These are phyloP conservation scores for Corythornis vintsioides DNA, from an alignment of 2,113 vertebrate species.

Conservation along the genomic window DNA sequence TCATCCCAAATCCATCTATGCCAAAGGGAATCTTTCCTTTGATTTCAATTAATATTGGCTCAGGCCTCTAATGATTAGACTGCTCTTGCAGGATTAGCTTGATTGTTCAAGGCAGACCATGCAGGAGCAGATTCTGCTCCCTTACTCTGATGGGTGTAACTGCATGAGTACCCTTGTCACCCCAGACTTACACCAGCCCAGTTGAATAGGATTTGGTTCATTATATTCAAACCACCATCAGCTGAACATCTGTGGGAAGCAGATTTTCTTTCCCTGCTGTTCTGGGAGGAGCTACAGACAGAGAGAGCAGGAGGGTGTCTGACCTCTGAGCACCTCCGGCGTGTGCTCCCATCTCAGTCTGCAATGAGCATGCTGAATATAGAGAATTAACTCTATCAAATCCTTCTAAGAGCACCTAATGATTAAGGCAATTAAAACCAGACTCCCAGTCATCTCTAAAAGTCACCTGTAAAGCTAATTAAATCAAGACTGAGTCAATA, in stretches of 20 bases:
- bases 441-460: background rate
- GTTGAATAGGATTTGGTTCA: background rate
- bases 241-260: slow-evolving; percentile 17
- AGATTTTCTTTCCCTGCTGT: slow-evolving; percentile 37
- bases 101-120: background rate
- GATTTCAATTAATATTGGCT: background rate
- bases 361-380: background rate
- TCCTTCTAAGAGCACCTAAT: slow-evolving; percentile 28
- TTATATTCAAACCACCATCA: background rate
- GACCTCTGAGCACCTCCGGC: background rate
- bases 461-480: slow-evolving; percentile 36
- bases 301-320: background rate
- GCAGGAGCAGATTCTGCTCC: background rate
- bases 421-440: slow-evolving; percentile 47
- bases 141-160: background rate
- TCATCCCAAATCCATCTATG: background rate
- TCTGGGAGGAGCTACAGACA: background rate
- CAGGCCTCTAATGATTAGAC: background rate
- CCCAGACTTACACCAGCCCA: background rate
- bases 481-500: background rate
- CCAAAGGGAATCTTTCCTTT: background rate
- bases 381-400: slow-evolving; percentile 17
- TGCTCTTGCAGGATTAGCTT: background rate
- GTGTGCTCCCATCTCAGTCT: background rate
- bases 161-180: fast-evolving